Evolutionary conservation across 2,888 invertebrate species (phyloP), one percentile per base, ranked within the genome.

Genomic region (Myopa testacea): DNA sequence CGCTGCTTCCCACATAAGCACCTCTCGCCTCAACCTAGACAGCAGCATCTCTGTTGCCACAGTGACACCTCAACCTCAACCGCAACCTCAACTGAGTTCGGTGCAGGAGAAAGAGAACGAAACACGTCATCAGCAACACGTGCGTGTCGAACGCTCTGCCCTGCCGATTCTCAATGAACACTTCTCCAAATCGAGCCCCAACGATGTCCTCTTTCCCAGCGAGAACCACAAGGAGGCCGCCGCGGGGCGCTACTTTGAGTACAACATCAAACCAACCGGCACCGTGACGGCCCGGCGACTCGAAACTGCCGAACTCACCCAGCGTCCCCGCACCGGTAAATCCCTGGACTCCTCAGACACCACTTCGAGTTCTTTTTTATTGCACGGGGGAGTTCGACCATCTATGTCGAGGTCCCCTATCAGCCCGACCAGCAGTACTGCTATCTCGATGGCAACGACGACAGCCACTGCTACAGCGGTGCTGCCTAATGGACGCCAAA

Each of bases 81-180:
- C 72, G 34, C 72, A 60, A 45, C 7, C 73, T 4, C 62, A 50
- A 14, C 60, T n/a, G 14, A 34, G 55, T 26, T 86, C 69, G 58
- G 37, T 71, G 12, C 76, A 69, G 84, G 87, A 82, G 69, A 45
- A 45, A 10, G 87, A 83, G 86, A 90, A 82, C 87, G 90, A 78
- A 76, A 86, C 84, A 5, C 79, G 82, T 14, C 0, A 77, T 26
- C 62, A 62, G 26, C 78, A 76, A n/a, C 91, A 91, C 79, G 78
- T 88, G 0, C 89, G 91, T 16, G 90, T 92, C 34, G 90, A 90
- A 58, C 90, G 92, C 84, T 93, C 93, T 0, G 92, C 91, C 0
- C 90, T 91, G 52, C 92, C 93, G 12, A 91, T 91, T 38, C 82
- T 92, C 40, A 92, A 93, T 8, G 92, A 92, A 60, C 91, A 91